These are phyloP conservation scores for Sorex araneus DNA, from an alignment of 2,113 vertebrate species.

Conservation along the genomic window DNA sequence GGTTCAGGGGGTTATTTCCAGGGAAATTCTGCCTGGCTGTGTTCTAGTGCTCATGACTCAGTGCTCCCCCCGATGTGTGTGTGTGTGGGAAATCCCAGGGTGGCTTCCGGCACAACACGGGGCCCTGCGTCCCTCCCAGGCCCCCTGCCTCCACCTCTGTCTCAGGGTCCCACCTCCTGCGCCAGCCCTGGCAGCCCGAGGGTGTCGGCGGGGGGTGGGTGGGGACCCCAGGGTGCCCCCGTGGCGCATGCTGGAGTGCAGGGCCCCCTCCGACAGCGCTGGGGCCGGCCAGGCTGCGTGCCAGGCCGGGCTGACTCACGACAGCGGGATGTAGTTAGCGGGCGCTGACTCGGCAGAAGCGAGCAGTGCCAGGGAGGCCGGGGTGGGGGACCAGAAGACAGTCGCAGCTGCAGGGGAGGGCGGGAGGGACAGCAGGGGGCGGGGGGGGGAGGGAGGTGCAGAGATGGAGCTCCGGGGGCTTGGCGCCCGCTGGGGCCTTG, in stretches of 20 bases:
- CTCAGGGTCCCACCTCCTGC: not conserved
- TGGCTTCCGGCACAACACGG: no score
- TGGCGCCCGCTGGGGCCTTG: not conserved
- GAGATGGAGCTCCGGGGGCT: not conserved
- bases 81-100: no score
- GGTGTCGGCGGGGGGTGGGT: not conserved
- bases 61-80: no score
- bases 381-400: not conserved
- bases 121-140: no score
- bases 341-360: constrained; percentile 85
- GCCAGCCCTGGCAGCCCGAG: not conserved
- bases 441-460: not conserved
- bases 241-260: not conserved
- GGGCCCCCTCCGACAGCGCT: constrained; percentile 18
- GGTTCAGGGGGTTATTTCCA: no score
- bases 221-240: not conserved
- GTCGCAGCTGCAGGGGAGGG: not conserved
- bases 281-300: constrained; percentile 70
- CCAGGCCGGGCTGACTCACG: constrained; percentile 84
- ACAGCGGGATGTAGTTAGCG: constrained; percentile 81
- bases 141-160: not conserved
- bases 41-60: no score
- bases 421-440: not conserved
- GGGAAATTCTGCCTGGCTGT: no score
- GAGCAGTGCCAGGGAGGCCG: not conserved